Percentiles rank a stretch among this genome's conserved stretches.
Evolutionary conservation across 2,797 vertebrate genomes (phyloP).

Genomic region (Sebastes matsubarae): DNA sequence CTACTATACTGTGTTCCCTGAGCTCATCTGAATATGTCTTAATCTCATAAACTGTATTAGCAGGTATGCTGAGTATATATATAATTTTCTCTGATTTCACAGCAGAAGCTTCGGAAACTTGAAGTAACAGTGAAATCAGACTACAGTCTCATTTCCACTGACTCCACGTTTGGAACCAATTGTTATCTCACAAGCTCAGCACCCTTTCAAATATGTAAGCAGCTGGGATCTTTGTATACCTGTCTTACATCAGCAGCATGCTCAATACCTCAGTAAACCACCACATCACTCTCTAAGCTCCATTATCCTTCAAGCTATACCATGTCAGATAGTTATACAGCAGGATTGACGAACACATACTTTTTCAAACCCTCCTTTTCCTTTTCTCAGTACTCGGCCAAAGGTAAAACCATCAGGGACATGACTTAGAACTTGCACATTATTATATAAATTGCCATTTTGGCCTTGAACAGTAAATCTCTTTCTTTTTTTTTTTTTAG

Average conservation of each 20-base stretch:
- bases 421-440: conserved; percentile 37
- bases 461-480: conserved; percentile 34
- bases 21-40: conserved; percentile 61
- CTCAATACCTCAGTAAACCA: conserved; percentile 23
- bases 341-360: conserved; percentile 39
- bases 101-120: neutral
- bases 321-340: conserved; percentile 47
- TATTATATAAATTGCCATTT: conserved; percentile 39
- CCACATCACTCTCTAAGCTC: conserved; percentile 29
- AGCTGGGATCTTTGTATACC: conserved; percentile 5
- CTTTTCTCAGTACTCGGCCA: conserved; percentile 18
- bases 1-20: conserved; percentile 77
- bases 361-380: conserved; percentile 29
- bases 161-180: neutral
- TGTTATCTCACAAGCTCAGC: conserved; percentile 3
- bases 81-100: neutral
- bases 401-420: conserved; percentile 37
- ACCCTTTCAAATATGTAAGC: neutral
- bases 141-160: neutral
- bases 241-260: conserved; percentile 35
- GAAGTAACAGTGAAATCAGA: neutral
- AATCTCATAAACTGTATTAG: conserved; percentile 14
- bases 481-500: neutral
- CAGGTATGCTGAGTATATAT: conserved; percentile 11
- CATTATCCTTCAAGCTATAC: conserved; percentile 48